phyloP scores from a whole-genome alignment of 2,888 invertebrate genomes.

The Archips crataeganus region DNA sequence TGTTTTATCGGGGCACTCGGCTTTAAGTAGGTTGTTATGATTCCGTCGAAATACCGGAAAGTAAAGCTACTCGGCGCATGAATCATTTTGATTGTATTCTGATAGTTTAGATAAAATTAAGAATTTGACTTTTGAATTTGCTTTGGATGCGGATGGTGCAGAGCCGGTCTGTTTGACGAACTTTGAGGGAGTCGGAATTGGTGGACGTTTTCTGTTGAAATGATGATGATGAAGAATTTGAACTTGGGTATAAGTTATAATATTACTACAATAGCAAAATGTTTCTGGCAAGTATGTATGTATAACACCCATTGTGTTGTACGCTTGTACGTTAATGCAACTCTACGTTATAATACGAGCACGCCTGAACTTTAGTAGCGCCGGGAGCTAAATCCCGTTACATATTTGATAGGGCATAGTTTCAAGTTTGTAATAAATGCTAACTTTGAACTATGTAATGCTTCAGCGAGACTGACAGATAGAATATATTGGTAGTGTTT shows the following conservation, averaged over 20 bases:
- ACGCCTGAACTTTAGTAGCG: conserved; percentile 27
- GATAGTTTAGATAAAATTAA: background rate
- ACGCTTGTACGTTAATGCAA: conserved; percentile 17
- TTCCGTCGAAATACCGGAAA: conserved; percentile 13
- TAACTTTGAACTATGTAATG: conserved; percentile 28
- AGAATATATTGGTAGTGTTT: background rate
- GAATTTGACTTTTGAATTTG: background rate
- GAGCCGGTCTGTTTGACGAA: no score
- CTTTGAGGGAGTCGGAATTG: no score
- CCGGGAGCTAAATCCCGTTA: conserved; percentile 21
- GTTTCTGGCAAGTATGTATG: background rate
- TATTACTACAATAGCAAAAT: background rate
- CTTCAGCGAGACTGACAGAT: conserved; percentile 14
- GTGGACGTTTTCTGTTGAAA: no score
- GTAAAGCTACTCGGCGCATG: background rate
- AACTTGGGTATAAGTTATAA: background rate
- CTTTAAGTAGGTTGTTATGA: conserved; percentile 33
- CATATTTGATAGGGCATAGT: conserved; percentile 37
- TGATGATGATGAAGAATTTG: no score
- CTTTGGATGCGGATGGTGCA: no score
- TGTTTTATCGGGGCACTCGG: conserved; percentile 37
- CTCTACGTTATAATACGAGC: conserved; percentile 24
- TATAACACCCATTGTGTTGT: background rate
- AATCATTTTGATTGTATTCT: background rate
- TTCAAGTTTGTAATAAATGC: conserved; percentile 22